Evolutionary conservation across 1,140 invertebrate species (phyloP), one percentile per base, ranked within the genome.

Genomic region (Rhyzopertha dominica): DNA sequence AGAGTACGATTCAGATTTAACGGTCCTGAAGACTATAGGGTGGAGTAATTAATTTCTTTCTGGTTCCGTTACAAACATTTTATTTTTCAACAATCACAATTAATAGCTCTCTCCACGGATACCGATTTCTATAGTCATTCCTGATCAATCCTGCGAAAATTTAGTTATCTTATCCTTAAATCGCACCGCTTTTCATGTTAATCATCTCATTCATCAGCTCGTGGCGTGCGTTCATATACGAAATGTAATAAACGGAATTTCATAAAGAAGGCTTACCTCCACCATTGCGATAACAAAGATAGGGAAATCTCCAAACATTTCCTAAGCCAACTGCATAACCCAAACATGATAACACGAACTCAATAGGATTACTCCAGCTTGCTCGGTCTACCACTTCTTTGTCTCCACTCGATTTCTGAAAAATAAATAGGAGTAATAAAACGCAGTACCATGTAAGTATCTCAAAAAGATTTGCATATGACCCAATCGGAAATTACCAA

Each of bases 281-380:
- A 12, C 85, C 86, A 70, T 89, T 89, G 57, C 81, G 79, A 66
- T 87, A 89, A 44, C 80, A 82, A 19, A 88, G 70, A 67, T 86
- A 90, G 1, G 89, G 88, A 67, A 92, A 93, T 43, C 89, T 72
- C 88, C 89, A 93, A 30, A 94, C 83, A 64, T 92, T 93, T 13
- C 84, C 84, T 20, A 87, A 75, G 2, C 84, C 85, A 14, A 88
- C 80, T 5, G 84, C 82, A 51, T 85, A 87, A 1, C 82, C 81
- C 12, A 85, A 71, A 61, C 81, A 81, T 3, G 83, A 84, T 1
- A 87, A 67, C 10, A 88, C 62, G 63, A 86, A 88, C 63, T 88
- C 84, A 2, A 81, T 66, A 56, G 83, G 79, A 47, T 70, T 82
- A 17, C 70, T 74, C 84, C 85, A 88, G 19, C 36, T 52, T 5